Conservation (phyloP, 2,797 vertebrate species). For the Tapera naevia region DNA sequence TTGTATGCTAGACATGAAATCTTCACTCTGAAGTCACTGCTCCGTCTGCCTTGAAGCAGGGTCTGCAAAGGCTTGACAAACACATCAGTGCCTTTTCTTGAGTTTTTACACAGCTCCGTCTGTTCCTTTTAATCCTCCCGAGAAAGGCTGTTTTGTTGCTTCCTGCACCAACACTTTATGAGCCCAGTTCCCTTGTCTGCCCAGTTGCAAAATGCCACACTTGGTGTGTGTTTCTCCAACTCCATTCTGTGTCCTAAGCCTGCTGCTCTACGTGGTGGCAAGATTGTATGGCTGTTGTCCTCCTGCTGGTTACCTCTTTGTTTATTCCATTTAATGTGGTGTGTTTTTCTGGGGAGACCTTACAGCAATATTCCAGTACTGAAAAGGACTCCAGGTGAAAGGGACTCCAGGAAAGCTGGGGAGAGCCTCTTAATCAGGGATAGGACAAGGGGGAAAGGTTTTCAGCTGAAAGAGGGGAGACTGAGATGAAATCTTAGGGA, state of each 20-base stretch:
- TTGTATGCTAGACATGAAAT: neutral
- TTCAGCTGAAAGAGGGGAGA: no score
- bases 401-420: no score
- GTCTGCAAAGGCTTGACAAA: neutral
- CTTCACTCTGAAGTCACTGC: neutral
- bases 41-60: conserved; percentile 11
- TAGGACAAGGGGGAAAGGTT: no score
- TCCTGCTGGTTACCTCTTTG: neutral
- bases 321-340: neutral
- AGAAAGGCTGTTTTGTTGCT: neutral
- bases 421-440: no score
- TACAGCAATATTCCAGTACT: no score
- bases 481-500: no score
- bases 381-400: no score
- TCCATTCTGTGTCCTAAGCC: neutral
- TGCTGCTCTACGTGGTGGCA: neutral
- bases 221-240: neutral
- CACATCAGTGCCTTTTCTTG: neutral
- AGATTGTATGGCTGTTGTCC: neutral
- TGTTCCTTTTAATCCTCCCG: neutral
- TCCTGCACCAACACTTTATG: neutral
- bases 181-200: neutral
- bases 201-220: neutral
- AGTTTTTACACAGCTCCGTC: neutral
- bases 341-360: neutral